Conservation (phyloP, 2,888 invertebrate genomes). For the Malthinus flaveolus region DNA sequence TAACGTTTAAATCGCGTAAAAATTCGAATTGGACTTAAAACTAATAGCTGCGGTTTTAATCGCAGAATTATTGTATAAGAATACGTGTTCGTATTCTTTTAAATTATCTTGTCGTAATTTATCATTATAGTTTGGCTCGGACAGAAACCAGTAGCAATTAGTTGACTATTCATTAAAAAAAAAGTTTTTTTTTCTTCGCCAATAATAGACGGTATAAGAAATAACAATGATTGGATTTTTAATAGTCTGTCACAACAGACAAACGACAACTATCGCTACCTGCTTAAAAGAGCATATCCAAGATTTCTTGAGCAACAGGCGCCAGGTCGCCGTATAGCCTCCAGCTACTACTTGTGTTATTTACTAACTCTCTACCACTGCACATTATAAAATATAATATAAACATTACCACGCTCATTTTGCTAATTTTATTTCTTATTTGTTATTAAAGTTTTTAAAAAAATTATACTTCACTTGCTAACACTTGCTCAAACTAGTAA, state of each 20-base stretch:
- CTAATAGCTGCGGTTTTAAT: conserved; percentile 26
- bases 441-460: no score
- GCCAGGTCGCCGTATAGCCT: conserved; percentile 48
- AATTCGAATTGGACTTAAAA: conserved; percentile 30
- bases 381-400: conserved; percentile 31
- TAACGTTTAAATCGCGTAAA: conserved; percentile 25
- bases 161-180: conserved; percentile 5
- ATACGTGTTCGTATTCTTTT: not conserved
- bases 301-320: conserved; percentile 49
- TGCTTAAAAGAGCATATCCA: conserved; percentile 31
- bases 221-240: conserved; percentile 34
- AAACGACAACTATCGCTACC: conserved; percentile 33
- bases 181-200: conserved; percentile 7
- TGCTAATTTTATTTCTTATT: no score
- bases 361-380: conserved; percentile 30
- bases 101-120: conserved; percentile 5
- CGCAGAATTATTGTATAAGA: not conserved
- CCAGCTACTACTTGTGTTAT: conserved; percentile 33
- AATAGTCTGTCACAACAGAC: conserved; percentile 37
- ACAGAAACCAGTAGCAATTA: conserved; percentile 17
- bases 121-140: conserved; percentile 3
- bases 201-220: conserved; percentile 20
- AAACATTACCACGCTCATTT: no score
- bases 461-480: no score
- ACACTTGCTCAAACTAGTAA: no score